Evolutionary conservation across 2,888 invertebrate species (phyloP).

Genomic region (Limnephilus lunatus): DNA sequence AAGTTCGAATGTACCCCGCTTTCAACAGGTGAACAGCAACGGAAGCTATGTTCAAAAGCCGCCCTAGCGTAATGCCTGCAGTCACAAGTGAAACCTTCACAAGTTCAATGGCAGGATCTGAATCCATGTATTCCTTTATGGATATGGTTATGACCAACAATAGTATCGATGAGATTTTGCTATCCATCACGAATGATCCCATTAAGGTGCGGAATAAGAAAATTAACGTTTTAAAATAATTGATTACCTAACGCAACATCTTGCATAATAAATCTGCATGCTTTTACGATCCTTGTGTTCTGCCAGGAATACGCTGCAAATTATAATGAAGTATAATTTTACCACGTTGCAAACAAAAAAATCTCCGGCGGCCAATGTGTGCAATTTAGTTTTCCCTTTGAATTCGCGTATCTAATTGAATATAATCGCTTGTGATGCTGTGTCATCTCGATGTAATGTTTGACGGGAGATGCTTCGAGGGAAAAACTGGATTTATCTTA

Average conservation of each 20-base stretch:
- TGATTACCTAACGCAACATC: background rate
- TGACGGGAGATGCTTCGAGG: background rate
- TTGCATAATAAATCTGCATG: background rate
- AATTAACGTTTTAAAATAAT: background rate
- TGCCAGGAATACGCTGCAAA: background rate
- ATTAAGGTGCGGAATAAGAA: background rate
- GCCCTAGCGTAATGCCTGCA: background rate
- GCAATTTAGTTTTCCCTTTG: slow-evolving; percentile 41
- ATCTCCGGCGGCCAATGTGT: background rate
- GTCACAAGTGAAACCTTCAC: background rate
- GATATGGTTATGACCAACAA: background rate
- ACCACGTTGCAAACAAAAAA: slow-evolving; percentile 9
- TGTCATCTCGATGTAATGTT: slow-evolving; percentile 30
- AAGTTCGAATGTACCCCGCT: background rate
- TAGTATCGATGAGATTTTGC: background rate
- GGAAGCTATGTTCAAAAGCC: background rate
- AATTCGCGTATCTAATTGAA: slow-evolving; percentile 42
- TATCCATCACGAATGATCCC: background rate
- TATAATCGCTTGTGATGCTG: slow-evolving; percentile 20
- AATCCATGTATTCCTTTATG: background rate
- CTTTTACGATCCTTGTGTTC: background rate
- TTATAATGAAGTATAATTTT: slow-evolving; percentile 4
- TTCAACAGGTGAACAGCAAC: background rate
- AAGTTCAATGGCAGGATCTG: background rate
- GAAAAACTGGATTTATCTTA: slow-evolving; percentile 14